phyloP scores from a whole-genome alignment of 2,797 vertebrate genomes.

The Sebastiscus albofasciatus region DNA sequence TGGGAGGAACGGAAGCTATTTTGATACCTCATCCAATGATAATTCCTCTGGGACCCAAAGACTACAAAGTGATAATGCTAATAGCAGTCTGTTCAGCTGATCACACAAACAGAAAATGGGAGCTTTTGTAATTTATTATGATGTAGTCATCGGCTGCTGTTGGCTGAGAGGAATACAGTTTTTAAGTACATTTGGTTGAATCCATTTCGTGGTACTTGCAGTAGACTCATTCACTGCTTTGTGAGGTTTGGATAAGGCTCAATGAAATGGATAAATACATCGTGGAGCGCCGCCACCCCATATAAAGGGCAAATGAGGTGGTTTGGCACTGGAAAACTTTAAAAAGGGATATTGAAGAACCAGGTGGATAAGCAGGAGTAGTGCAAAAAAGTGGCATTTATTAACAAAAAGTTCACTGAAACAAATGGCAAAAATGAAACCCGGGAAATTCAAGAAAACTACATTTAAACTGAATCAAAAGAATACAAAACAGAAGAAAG shows the following conservation, averaged over 20 bases:
- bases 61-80: constrained; percentile 66
- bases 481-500: too few relatives aligned
- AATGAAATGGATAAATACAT: background rate
- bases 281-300: too few relatives aligned
- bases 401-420: too few relatives aligned
- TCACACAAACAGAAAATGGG: constrained; percentile 55
- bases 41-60: constrained; percentile 57
- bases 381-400: background rate
- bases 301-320: too few relatives aligned
- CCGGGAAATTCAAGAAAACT: too few relatives aligned
- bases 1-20: constrained; percentile 63
- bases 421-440: too few relatives aligned
- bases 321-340: background rate
- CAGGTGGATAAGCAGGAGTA: background rate
- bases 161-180: constrained; percentile 1
- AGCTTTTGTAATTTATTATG: constrained; percentile 40
- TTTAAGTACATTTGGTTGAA: constrained; percentile 14
- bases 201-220: constrained; percentile 20
- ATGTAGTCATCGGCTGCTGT: constrained; percentile 26
- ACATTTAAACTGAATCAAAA: too few relatives aligned
- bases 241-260: background rate
- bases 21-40: constrained; percentile 67
- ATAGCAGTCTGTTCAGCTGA: constrained; percentile 60
- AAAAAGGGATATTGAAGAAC: background rate
- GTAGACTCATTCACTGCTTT: background rate